Evolutionary conservation across 2,888 invertebrate genomes (phyloP).

Genomic region (Drosophila robusta): DNA sequence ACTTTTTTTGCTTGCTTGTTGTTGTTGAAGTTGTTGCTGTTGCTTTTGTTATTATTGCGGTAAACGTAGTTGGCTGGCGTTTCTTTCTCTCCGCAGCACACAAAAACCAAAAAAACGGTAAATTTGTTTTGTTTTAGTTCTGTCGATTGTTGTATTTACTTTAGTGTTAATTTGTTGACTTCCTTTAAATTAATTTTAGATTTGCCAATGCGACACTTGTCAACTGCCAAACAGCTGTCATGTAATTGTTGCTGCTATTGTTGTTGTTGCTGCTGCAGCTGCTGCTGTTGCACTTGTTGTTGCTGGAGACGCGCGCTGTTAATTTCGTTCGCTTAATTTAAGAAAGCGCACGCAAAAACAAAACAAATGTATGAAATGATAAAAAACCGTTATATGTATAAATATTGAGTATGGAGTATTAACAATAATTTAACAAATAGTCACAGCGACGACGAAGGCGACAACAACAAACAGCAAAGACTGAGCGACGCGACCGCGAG

Average conservation of each 20-base stretch:
- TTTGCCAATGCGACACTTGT: slow-evolving; percentile 34
- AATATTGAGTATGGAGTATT: slow-evolving; percentile 25
- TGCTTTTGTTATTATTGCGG: slow-evolving; percentile 35
- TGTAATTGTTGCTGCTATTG: slow-evolving; percentile 41
- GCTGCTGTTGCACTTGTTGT: slow-evolving; percentile 21
- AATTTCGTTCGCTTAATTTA: slow-evolving; percentile 23
- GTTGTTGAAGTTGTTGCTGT: slow-evolving; percentile 25
- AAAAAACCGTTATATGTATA: slow-evolving; percentile 15
- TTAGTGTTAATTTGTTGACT: slow-evolving; percentile 30
- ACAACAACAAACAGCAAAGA: slow-evolving; percentile 33
- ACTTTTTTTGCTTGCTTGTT: slow-evolving; percentile 38
- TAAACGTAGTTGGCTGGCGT: slow-evolving; percentile 36
- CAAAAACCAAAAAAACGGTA: slow-evolving; percentile 31
- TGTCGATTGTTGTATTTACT: slow-evolving; percentile 11
- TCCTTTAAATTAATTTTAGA: slow-evolving; percentile 26
- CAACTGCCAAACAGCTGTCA: slow-evolving; percentile 68
- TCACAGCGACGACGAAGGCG: slow-evolving; percentile 35
- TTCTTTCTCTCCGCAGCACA: slow-evolving; percentile 6
- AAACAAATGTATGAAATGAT: slow-evolving; percentile 6
- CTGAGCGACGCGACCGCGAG: slow-evolving; percentile 58
- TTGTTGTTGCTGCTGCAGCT: slow-evolving; percentile 39
- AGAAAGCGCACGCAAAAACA: slow-evolving; percentile 28
- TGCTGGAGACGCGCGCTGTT: slow-evolving; percentile 30
- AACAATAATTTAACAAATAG: slow-evolving; percentile 52
- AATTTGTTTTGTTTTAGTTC: slow-evolving; percentile 21